Evolutionary conservation across 2,797 vertebrate species (phyloP).

Genomic region (Hoplostethus atlanticus): DNA sequence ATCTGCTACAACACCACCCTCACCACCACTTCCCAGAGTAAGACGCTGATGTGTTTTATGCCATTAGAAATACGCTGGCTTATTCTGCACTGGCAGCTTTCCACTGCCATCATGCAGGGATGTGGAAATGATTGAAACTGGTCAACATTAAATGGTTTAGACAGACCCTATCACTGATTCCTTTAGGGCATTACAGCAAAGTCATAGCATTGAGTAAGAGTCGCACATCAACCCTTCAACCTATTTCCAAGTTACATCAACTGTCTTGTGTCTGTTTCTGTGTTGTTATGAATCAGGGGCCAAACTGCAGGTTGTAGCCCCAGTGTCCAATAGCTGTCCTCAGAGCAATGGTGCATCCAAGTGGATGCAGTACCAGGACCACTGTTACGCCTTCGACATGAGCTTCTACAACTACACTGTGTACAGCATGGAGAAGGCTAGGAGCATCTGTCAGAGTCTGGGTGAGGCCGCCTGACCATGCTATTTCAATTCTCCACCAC

Average conservation of each 20-base stretch:
- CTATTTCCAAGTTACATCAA: background rate
- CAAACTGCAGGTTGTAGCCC: conserved; percentile 21
- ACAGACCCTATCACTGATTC: too few species aligned
- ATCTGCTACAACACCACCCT: conserved; percentile 89
- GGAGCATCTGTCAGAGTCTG: conserved; percentile 84
- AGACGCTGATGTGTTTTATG: conserved; percentile 24
- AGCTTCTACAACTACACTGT: conserved; percentile 88
- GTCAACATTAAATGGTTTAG: too few species aligned
- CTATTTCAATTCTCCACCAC: background rate
- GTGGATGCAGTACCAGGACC: conserved; percentile 89
- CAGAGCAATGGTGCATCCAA: conserved; percentile 59
- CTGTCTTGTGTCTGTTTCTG: conserved; percentile 1
- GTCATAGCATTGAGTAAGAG: background rate
- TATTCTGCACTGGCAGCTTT: background rate
- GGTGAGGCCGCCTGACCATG: conserved; percentile 74
- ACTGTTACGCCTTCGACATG: conserved; percentile 91
- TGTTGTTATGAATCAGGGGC: conserved; percentile 69
- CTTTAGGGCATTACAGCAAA: background rate
- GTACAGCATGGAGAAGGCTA: conserved; percentile 85
- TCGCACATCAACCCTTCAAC: background rate
- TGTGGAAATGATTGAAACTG: background rate
- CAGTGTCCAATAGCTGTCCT: conserved; percentile 81
- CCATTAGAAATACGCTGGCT: background rate
- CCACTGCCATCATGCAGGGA: background rate
- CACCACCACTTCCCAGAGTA: conserved; percentile 72